A percentile compares a stretch with the other conserved stretches of the same genome.
These are phyloP conservation scores for Drosophila lowei DNA, from an alignment of 1,140 invertebrate species.

Conservation along the genomic window DNA sequence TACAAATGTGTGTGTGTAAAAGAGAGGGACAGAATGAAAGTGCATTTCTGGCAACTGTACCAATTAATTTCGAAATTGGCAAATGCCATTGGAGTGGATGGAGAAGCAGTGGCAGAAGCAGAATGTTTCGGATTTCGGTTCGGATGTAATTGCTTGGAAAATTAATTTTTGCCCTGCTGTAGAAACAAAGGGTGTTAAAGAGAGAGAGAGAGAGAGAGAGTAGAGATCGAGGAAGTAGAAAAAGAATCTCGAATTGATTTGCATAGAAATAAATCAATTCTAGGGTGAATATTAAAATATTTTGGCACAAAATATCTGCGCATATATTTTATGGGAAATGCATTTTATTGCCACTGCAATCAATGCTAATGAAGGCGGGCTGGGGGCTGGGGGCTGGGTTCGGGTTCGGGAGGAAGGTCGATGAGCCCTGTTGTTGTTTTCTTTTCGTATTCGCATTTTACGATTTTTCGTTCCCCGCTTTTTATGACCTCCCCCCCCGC, in stretches of 20 bases:
- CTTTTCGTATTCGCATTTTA: constrained; percentile 8
- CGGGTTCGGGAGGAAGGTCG: constrained; percentile 9
- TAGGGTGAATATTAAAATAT: constrained; percentile 21
- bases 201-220: no score
- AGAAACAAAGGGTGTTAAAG: neutral
- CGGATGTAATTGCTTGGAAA: constrained; percentile 72
- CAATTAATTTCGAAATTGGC: constrained; percentile 75
- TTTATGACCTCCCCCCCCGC: no score
- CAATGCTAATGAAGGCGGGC: constrained; percentile 50
- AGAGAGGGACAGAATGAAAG: neutral
- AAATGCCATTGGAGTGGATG: constrained; percentile 44
- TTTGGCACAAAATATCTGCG: neutral
- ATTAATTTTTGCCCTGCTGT: constrained; percentile 50
- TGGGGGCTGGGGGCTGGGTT: neutral
- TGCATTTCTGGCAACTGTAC: neutral
- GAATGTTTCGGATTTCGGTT: neutral
- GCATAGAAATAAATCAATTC: constrained; percentile 54
- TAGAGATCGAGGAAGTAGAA: no score
- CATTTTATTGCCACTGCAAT: constrained; percentile 44
- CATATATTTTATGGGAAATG: constrained; percentile 29
- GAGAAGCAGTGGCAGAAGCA: neutral
- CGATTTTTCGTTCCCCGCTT: neutral
- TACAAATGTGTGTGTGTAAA: no score
- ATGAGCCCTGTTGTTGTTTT: constrained; percentile 6
- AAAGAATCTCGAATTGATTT: constrained; percentile 40